phyloP scores from a whole-genome alignment of 2,797 vertebrate genomes.

The Melanotaenia pygmaea region DNA sequence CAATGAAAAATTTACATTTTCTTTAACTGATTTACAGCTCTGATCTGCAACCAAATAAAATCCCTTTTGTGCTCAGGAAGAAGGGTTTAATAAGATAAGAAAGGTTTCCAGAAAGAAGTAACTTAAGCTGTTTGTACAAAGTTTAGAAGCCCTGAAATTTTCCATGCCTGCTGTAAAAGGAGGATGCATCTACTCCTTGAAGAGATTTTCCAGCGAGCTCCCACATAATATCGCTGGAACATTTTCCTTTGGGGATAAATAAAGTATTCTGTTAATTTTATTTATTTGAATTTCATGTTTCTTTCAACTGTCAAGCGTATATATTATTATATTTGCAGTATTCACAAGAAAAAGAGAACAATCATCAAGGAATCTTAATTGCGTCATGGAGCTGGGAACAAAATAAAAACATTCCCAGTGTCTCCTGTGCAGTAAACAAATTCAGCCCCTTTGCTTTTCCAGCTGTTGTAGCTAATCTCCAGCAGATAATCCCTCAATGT shows the following conservation, averaged over 20 bases:
- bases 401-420: neutral
- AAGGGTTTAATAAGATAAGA: neutral
- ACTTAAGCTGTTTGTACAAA: neutral
- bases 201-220: neutral
- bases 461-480: neutral
- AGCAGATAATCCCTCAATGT: neutral
- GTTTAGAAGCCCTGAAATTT: neutral
- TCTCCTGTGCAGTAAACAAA: neutral
- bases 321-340: too few relatives aligned
- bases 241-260: too few relatives aligned
- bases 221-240: neutral
- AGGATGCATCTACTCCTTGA: neutral
- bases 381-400: too few relatives aligned
- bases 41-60: too few relatives aligned
- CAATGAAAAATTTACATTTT: neutral
- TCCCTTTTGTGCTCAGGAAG: neutral
- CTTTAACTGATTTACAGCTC: neutral
- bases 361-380: too few relatives aligned
- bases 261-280: too few relatives aligned
- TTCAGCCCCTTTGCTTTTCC: neutral
- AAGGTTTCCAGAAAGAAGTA: neutral
- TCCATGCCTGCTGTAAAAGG: neutral
- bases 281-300: neutral
- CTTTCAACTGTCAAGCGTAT: neutral
- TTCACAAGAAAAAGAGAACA: neutral